Conservation (phyloP, 2,888 invertebrate species). For the Alentia gelatinosa region DNA sequence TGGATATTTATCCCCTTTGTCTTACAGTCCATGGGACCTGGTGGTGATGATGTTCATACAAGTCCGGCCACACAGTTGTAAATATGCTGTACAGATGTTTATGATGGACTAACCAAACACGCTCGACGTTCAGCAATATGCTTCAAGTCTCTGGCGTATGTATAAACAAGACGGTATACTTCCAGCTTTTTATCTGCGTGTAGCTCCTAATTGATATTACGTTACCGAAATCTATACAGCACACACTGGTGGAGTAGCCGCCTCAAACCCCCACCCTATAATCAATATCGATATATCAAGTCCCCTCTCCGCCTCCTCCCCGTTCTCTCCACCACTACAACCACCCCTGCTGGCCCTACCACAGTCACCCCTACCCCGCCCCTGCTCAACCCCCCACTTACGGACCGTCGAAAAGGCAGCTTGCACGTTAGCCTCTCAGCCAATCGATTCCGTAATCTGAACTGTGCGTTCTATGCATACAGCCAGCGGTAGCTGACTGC, state of each 20-base stretch:
- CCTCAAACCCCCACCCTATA: background rate
- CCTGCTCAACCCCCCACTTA: too few species aligned
- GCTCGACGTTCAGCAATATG: too few species aligned
- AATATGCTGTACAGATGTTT: too few species aligned
- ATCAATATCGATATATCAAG: constrained; percentile 17
- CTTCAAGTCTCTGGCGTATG: too few species aligned
- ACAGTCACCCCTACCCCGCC: too few species aligned
- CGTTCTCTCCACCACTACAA: background rate
- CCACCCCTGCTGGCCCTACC: too few species aligned
- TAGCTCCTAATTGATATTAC: background rate
- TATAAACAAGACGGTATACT: too few species aligned
- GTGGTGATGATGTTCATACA: too few species aligned
- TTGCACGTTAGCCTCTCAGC: background rate
- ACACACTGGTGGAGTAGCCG: background rate
- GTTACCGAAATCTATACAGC: background rate
- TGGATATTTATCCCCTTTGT: too few species aligned
- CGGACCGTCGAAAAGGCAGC: background rate
- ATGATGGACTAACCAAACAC: too few species aligned
- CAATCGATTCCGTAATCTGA: constrained; percentile 8
- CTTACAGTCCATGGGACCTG: too few species aligned
- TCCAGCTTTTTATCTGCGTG: background rate
- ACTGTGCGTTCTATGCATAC: background rate
- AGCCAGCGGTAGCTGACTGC: background rate
- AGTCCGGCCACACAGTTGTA: too few species aligned
- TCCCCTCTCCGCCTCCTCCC: background rate